Evolutionary conservation across 1,140 invertebrate species (phyloP).

Genomic region (Drosophila pachea): DNA sequence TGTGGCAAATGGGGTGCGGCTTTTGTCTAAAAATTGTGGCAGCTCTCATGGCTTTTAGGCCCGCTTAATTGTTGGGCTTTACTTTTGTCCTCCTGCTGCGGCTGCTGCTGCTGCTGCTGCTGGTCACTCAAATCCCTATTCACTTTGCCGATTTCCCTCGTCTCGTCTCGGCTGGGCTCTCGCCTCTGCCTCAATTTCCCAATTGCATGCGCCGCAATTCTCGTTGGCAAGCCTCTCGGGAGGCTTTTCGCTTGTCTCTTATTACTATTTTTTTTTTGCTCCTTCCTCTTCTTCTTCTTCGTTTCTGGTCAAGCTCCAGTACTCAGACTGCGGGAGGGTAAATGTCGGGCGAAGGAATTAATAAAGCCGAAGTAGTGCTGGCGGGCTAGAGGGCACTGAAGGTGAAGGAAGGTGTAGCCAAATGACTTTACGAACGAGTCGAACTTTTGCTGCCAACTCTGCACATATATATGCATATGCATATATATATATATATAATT

Average conservation of each 20-base stretch:
- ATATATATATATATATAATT: too few species aligned
- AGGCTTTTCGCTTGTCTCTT: neutral
- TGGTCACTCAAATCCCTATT: conserved; percentile 19
- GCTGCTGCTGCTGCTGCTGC: neutral
- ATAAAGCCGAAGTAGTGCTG: too few species aligned
- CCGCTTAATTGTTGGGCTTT: conserved; percentile 65
- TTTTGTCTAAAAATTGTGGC: conserved; percentile 32
- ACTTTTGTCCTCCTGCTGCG: conserved; percentile 11
- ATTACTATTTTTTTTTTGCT: neutral
- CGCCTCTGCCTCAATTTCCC: neutral
- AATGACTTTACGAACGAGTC: too few species aligned
- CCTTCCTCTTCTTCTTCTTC: neutral
- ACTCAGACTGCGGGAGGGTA: too few species aligned
- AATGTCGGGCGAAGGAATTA: too few species aligned
- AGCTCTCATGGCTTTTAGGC: conserved; percentile 63
- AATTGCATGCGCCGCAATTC: conserved; percentile 6
- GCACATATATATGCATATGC: too few species aligned
- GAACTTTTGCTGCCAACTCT: too few species aligned
- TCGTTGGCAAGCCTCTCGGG: neutral
- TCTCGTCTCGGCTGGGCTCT: neutral
- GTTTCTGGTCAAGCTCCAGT: too few species aligned
- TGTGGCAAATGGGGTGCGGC: conserved; percentile 34
- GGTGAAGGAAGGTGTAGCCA: too few species aligned
- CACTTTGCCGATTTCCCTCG: neutral
- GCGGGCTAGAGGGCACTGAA: too few species aligned